phyloP scores from a whole-genome alignment of 2,797 vertebrate species.

The Trachurus trachurus region DNA sequence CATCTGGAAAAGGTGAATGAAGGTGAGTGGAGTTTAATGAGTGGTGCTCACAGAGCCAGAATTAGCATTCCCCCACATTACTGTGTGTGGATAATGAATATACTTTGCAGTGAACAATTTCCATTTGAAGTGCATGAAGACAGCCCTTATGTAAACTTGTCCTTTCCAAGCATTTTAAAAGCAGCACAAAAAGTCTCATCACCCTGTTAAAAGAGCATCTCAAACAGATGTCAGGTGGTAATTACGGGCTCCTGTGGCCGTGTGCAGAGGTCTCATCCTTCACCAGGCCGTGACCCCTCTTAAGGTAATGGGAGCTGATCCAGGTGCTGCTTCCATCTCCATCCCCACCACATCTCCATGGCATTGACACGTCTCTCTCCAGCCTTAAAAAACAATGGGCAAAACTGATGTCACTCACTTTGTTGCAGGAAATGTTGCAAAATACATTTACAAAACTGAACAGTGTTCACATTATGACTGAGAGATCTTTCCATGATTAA shows the following conservation, averaged over 20 bases:
- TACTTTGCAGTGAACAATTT: background rate
- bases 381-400: background rate
- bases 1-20: background rate
- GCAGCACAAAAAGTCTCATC: constrained; percentile 18
- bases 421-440: background rate
- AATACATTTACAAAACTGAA: constrained; percentile 6
- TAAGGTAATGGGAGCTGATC: constrained; percentile 58
- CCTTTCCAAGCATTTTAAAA: background rate
- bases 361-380: constrained; percentile 22
- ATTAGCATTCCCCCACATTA: background rate
- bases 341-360: constrained; percentile 29
- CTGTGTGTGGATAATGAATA: background rate
- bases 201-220: constrained; percentile 15
- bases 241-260: constrained; percentile 50
- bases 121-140: background rate
- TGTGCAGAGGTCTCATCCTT: constrained; percentile 34
- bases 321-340: constrained; percentile 54
- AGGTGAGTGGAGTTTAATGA: background rate
- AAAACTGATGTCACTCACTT: constrained; percentile 15
- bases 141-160: background rate
- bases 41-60: background rate
- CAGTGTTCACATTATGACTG: background rate
- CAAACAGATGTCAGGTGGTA: constrained; percentile 62
- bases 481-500: background rate
- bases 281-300: constrained; percentile 53